Conservation (phyloP, 2,797 vertebrate genomes). For the Martes flavigula region DNA sequence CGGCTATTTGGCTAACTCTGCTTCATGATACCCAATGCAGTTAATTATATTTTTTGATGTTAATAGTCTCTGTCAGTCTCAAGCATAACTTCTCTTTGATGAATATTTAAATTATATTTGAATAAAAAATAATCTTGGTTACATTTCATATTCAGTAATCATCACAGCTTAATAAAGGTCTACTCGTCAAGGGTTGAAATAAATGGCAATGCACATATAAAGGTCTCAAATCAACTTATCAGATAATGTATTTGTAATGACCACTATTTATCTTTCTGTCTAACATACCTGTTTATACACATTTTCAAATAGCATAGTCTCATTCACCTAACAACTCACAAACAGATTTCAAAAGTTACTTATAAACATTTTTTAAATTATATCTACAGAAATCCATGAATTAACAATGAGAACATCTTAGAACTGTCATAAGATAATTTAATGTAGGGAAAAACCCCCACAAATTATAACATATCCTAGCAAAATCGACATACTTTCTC, state of each 20-base stretch:
- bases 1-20: conserved; percentile 89
- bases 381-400: conserved; percentile 28
- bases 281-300: not conserved
- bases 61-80: conserved; percentile 90
- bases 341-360: conserved; percentile 62
- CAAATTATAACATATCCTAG: conserved; percentile 43
- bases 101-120: conserved; percentile 93
- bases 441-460: conserved; percentile 35
- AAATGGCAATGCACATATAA: conserved; percentile 83
- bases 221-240: conserved; percentile 82
- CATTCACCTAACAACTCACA: conserved; percentile 50
- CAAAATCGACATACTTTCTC: conserved; percentile 4
- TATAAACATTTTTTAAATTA: conserved; percentile 71
- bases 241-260: conserved; percentile 78
- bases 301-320: conserved; percentile 61
- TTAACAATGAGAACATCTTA: conserved; percentile 57
- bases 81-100: conserved; percentile 90
- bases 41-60: conserved; percentile 91
- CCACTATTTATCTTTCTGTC: conserved; percentile 32
- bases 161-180: conserved; percentile 88
- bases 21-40: conserved; percentile 88
- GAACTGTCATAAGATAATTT: conserved; percentile 43
- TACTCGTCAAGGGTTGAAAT: conserved; percentile 82
- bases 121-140: conserved; percentile 91
- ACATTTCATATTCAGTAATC: conserved; percentile 89